These are phyloP conservation scores for Melanargia galathea DNA, from an alignment of 2,888 invertebrate genomes.

Conservation along the genomic window DNA sequence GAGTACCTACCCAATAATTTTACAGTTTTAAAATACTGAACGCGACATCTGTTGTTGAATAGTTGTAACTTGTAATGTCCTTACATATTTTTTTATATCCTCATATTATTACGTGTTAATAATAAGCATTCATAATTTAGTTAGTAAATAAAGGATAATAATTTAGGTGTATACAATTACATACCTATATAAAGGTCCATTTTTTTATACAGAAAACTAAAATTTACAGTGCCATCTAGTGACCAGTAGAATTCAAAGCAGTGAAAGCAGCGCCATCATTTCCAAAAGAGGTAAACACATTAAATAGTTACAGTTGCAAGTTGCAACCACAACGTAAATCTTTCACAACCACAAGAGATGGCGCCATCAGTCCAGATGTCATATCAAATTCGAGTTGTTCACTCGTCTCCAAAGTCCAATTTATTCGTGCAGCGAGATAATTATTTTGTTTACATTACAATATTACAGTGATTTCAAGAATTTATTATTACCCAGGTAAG, in stretches of 20 bases:
- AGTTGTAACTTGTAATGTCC: background rate
- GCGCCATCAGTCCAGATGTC: background rate
- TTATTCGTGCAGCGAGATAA: conserved; percentile 31
- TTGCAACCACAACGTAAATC: background rate
- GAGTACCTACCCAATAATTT: too few species aligned
- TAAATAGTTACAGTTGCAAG: conserved; percentile 9
- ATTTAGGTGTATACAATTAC: too few species aligned
- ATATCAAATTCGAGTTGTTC: conserved; percentile 15
- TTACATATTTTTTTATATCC: background rate
- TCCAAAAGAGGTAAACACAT: background rate
- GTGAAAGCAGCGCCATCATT: background rate
- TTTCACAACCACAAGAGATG: conserved; percentile 23
- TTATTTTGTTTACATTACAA: conserved; percentile 39
- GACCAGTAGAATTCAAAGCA: background rate
- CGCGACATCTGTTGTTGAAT: conserved; percentile 41
- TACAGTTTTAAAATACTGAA: background rate
- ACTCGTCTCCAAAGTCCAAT: conserved; percentile 28
- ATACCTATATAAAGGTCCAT: background rate
- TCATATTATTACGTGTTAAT: too few species aligned
- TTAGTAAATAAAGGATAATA: too few species aligned
- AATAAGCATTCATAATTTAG: too few species aligned
- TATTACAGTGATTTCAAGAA: conserved; percentile 36
- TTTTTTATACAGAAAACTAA: background rate
- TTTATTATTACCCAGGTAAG: conserved; percentile 29
- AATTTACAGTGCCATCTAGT: conserved; percentile 38